Base-by-base conservation (phyloP, 92 coral and sea anemone genomes). In the Phenganax stokvisi region DNA sequence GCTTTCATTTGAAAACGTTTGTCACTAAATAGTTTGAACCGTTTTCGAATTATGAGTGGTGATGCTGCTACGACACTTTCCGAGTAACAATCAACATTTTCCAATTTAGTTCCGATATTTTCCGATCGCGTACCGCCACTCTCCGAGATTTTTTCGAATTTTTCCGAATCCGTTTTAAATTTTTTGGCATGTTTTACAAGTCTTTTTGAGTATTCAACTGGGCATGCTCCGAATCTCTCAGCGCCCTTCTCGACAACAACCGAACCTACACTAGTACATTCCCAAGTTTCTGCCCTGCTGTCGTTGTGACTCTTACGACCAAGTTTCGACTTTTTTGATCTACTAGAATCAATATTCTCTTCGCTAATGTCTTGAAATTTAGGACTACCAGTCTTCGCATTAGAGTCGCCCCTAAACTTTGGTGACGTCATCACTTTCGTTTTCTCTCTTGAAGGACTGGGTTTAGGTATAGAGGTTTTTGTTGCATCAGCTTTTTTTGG, bases 51-150 rank as follows among this genome's bases (percentile, higher is more conserved):
- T 16, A 79, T 11, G 11, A 37, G 47, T 7, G 83, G 83, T 73
- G 74, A 47, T 13, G 73, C 73, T 16, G 16, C 61, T 7, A 78
- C 82, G 73, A 78, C 73, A 64, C 59, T 78, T 62, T 78, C 73
- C 82, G 73, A 67, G 65, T 25, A 3, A 16, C 65, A 25, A 27
- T 59, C 80, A 20, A 54, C 52, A 59, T 20, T 76, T 57, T 76
- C 81, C 81, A 54, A 59, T 8, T 76, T 69, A 5, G 15, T 10
- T 12, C 17, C 57, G 61, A 28, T 44, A 59, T 28, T 52, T 52
- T 59, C 52, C 27, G 27, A 25, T 30, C 37, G 7, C 37, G 5
- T 7, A 6, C n/a, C 57, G 31, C 16, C 71, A 6, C 64, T n/a
- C 16, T 17, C 56, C 29, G 6, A 59, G 6, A 12, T 73, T 31